These are phyloP conservation scores for Seira ritae DNA, from an alignment of 2,888 invertebrate genomes.

Conservation along the genomic window DNA sequence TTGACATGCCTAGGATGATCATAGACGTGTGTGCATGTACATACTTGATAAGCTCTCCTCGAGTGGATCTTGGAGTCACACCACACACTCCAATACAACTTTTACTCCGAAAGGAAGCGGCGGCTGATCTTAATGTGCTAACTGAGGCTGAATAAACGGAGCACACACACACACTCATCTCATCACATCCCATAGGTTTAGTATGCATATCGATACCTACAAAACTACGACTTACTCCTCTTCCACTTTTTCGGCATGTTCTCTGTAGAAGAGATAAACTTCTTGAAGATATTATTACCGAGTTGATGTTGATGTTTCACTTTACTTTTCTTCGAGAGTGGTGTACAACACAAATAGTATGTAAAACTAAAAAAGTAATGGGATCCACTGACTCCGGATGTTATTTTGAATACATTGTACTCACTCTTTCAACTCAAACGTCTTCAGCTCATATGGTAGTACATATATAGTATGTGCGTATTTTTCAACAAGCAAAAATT, in stretches of 20 bases:
- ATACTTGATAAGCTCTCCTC: conserved; percentile 39
- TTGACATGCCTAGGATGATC: conserved; percentile 1
- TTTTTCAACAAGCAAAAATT: conserved; percentile 18
- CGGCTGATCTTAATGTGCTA: neutral
- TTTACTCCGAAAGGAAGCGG: conserved; percentile 5
- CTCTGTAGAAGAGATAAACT: conserved; percentile 54
- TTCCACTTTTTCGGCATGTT: conserved; percentile 46
- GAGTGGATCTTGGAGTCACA: conserved; percentile 36
- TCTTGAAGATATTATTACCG: conserved; percentile 56
- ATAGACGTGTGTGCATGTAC: conserved; percentile 27
- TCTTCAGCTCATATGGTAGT: neutral
- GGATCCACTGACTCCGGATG: conserved; percentile 62
- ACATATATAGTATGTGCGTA: neutral
- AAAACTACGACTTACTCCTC: neutral
- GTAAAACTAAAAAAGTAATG: conserved; percentile 36
- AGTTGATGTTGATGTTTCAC: conserved; percentile 42
- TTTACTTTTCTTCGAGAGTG: neutral
- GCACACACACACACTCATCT: conserved; percentile 33
- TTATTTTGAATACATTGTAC: conserved; percentile 32
- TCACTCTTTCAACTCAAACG: neutral
- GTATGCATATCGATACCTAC: conserved; percentile 48
- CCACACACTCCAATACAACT: neutral
- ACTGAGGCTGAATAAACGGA: conserved; percentile 19
- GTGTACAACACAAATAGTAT: neutral
- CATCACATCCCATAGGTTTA: conserved; percentile 24